phyloP scores from a whole-genome alignment of 30 jellyfish, hydroid and myxozoan species.

The Haliclystus octoradiatus region DNA sequence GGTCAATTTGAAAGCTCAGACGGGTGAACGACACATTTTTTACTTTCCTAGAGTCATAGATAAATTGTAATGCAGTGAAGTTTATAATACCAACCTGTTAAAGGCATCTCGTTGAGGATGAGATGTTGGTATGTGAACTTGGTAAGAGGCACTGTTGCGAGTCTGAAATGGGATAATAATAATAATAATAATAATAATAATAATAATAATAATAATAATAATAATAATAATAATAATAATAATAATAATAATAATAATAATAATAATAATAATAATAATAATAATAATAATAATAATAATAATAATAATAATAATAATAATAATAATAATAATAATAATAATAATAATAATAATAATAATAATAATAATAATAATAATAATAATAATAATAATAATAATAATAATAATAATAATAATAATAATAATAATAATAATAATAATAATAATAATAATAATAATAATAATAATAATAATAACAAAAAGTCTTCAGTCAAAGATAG shows the following conservation, averaged over 20 bases:
- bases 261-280: conserved; percentile 3
- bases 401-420: background rate
- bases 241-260: background rate
- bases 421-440: background rate
- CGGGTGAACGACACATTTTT: too few relatives aligned
- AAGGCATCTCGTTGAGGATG: background rate
- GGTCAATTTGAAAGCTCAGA: too few relatives aligned
- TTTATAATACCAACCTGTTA: background rate
- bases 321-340: conserved; percentile 2
- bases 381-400: conserved; percentile 2
- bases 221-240: background rate
- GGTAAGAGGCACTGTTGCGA: background rate
- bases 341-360: conserved; percentile 2
- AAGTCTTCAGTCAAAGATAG: background rate
- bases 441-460: background rate
- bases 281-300: conserved; percentile 1
- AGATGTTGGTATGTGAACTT: background rate
- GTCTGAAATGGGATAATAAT: background rate
- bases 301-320: conserved; percentile 1
- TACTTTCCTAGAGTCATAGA: too few relatives aligned
- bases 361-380: conserved; percentile 2
- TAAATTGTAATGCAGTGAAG: too few relatives aligned
- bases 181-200: background rate
- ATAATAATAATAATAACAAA: conserved; percentile 1
- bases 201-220: background rate